phyloP scores from a whole-genome alignment of 2,888 invertebrate species.

The Tolmerus cingulatus region DNA sequence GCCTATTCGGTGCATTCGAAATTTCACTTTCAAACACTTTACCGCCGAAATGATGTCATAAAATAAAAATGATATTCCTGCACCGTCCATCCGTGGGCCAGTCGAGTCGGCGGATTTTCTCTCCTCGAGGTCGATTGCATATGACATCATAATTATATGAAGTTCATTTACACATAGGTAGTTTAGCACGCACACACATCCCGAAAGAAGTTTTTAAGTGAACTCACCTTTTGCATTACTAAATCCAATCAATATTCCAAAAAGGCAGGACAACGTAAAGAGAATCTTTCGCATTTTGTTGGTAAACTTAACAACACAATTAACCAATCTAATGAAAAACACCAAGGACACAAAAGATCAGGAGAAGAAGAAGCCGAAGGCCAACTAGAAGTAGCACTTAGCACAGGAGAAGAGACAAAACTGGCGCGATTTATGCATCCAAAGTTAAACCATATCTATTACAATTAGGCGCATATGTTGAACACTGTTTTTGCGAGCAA shows the following conservation, averaged over 20 bases:
- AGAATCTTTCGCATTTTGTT: constrained; percentile 26
- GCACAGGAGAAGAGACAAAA: background rate
- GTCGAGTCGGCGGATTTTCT: background rate
- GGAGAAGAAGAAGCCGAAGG: background rate
- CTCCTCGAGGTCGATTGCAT: background rate
- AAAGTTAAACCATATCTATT: constrained; percentile 2
- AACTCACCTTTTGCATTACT: constrained; percentile 50
- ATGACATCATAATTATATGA: background rate
- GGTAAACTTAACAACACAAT: constrained; percentile 2
- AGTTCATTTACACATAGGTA: background rate
- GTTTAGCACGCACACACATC: background rate
- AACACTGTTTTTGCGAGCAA: background rate
- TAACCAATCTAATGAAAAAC: background rate
- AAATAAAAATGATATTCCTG: background rate
- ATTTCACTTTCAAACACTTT: background rate
- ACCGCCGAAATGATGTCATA: background rate
- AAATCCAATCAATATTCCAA: constrained; percentile 51
- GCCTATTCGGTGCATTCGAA: background rate
- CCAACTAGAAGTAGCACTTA: constrained; percentile 4
- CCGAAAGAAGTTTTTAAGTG: constrained; percentile 3
- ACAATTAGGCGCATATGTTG: background rate
- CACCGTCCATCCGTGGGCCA: background rate
- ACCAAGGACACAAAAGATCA: constrained; percentile 5
- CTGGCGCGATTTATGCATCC: background rate
- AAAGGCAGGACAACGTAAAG: constrained; percentile 21